Base-by-base conservation (phyloP, 2,113 vertebrate species). In the Symphodus melops region DNA sequence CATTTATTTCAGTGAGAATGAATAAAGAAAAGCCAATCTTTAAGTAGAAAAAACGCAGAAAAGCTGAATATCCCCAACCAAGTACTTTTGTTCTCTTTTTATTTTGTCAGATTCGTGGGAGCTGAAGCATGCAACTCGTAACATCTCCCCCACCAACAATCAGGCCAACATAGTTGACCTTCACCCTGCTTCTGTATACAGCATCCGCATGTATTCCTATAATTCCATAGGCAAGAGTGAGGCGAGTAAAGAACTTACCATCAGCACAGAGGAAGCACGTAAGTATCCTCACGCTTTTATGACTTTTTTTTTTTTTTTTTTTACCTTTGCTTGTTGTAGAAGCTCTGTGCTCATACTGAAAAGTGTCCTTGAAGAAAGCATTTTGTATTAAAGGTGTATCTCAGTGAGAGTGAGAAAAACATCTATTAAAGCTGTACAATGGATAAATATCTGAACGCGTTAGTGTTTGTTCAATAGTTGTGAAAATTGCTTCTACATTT, bases 121-220 rank as follows among this genome's bases (percentile, higher is more conserved):
- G 84, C 94, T 97, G 10, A 99, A 98, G 80, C 98, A 99, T 54
- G 97, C 96, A 0, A 99, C 98, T 0, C 96, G 97, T 61, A 99
- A 99, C 91, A 99, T 99, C 91, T 98, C 97, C 48, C 97, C 97
- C 0, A 98, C 96, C 86, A 99, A 98, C 90, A 98, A 98, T 92
- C 97, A 99, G 91, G 97, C 98, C 1, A 99, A 98, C 91, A 99
- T 99, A 0, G 97, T 99, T 81, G 98, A 98, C 91, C 93, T 99
- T 49, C 97, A 99, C 86, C 97, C 98, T 0, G 98, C 98, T 0
- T 97, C 96, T 0, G 96, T 98, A 33, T 99, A 99, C 94, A 98
- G 97, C 91, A 98, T 99, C 80, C 97, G 97, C 88, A 98, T 99
- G 97, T 99, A 96, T 80, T 99, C 97, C 60, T 98, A 98, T 93